phyloP scores from a whole-genome alignment of 2,797 vertebrate genomes.

The Micrastur ruficollis region DNA sequence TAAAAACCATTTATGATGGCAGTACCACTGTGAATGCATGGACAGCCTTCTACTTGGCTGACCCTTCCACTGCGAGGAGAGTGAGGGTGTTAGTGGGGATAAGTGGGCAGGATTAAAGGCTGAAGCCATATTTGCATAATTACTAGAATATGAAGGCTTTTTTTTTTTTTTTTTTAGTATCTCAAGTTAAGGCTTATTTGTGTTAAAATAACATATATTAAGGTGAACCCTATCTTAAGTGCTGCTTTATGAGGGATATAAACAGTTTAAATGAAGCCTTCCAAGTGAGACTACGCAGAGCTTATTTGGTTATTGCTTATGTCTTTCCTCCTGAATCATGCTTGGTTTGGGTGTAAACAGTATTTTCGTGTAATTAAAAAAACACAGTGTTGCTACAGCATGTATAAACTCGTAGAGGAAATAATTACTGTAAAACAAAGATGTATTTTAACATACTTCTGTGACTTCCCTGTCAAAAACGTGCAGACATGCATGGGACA shows the following conservation, averaged over 20 bases:
- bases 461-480: background rate
- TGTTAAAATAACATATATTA: background rate
- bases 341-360: background rate
- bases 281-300: background rate
- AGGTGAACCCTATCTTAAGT: background rate
- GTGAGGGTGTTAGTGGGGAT: background rate
- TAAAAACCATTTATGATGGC: background rate
- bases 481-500: background rate
- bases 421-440: background rate
- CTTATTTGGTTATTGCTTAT: background rate
- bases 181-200: background rate
- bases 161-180: background rate
- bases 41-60: background rate
- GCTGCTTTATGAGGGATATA: background rate
- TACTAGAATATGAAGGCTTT: background rate
- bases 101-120: background rate
- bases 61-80: background rate
- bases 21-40: background rate
- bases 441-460: background rate
- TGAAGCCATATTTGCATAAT: background rate
- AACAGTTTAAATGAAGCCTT: background rate
- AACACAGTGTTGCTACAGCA: background rate
- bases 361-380: background rate
- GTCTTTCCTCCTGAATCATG: background rate
- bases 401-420: background rate